Evolutionary conservation across 2,113 vertebrate genomes (phyloP), one percentile per base, ranked within the genome.

Genomic region (Glaucidium brasilianum): DNA sequence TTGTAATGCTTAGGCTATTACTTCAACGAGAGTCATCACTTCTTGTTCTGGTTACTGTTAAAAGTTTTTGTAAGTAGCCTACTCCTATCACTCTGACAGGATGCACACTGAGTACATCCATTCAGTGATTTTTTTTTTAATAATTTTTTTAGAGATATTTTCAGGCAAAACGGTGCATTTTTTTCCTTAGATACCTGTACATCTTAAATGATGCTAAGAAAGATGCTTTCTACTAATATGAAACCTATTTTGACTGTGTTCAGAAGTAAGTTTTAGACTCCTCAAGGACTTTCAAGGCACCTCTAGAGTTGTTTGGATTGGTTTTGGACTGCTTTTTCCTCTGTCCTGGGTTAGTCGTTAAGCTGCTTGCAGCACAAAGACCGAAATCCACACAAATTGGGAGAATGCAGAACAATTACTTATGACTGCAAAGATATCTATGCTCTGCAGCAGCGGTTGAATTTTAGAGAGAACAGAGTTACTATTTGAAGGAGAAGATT

Each of bases 401-500:
- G 39, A 83, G 63, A 49, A 22, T 13, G 19, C 30, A 45, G 35
- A 85, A 45, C 3, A 2, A 18, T 35, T 82, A 53, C 68, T 94
- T 6, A 2, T 85, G 72, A 69, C 73, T 93, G 63, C 67, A 93
- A 72, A 78, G 47, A 60, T 72, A 50, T n/a, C 87, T 91, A 35
- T 4, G 1, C 56, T 49, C 62, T 92, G 83, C 60, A 96, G 47
- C 85, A 89, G 91, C 7, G 26, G 91, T 72, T 66, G 49, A 80
- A 95, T 92, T 94, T 91, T 43, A 56, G 76, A 91, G 91, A 91
- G 96, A 94, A 23, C 22, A 86, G 90, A 74, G 80, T 84, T 96
- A 81, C 96, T 95, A 89, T 97, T 96, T 95, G 92, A 86, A 93
- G 92, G 41, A 92, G 78, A 96, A 92, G 86, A 96, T 94, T 66